These are phyloP conservation scores for Alentia gelatinosa DNA, from an alignment of 2,888 invertebrate species.

Conservation along the genomic window DNA sequence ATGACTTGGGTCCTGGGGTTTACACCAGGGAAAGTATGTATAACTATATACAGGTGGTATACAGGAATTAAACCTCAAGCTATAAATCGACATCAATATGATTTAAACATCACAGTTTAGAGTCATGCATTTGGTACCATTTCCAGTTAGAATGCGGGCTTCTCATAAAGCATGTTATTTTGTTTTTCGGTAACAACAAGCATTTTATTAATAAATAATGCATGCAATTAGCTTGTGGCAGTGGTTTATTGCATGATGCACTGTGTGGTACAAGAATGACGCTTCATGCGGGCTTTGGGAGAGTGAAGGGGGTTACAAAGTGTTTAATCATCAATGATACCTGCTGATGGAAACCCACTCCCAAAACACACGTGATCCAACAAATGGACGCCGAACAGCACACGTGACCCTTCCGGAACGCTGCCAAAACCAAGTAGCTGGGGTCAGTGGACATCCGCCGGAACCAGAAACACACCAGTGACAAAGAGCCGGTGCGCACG, in stretches of 20 bases:
- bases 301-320: too few species aligned
- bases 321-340: slow-evolving; percentile 17
- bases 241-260: too few species aligned
- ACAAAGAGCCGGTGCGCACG: background rate
- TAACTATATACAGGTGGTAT: too few species aligned
- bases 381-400: background rate
- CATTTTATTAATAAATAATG: background rate
- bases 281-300: background rate
- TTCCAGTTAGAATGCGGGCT: too few species aligned
- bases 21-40: too few species aligned
- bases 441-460: background rate
- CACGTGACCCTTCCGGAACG: background rate
- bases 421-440: background rate
- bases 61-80: too few species aligned
- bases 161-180: too few species aligned
- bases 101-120: too few species aligned
- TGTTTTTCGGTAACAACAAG: too few species aligned
- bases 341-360: background rate
- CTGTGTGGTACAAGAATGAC: background rate
- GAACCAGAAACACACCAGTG: background rate
- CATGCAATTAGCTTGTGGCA: background rate
- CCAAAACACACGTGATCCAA: background rate
- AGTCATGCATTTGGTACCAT: too few species aligned
- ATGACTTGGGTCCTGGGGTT: too few species aligned
- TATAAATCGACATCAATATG: too few species aligned